phyloP scores from a whole-genome alignment of 2,888 invertebrate genomes.

The Drosophila rubida region DNA sequence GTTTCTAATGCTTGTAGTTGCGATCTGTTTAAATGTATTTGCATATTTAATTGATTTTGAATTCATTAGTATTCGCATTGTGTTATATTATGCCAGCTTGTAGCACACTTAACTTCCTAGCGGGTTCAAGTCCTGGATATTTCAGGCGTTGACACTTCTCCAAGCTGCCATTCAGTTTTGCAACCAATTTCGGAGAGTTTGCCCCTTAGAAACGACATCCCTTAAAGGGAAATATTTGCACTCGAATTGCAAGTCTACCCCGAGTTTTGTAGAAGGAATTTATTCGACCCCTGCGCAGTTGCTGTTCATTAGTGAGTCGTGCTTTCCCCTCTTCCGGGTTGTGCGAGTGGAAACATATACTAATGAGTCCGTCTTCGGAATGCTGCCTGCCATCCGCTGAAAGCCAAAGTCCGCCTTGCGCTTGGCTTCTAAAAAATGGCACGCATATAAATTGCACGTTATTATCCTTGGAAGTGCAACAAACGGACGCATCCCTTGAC shows the following conservation, averaged over 20 bases:
- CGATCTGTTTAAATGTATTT: no score
- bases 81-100: no score
- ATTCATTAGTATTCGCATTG: no score
- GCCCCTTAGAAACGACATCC: neutral
- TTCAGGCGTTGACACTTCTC: no score
- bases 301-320: slow-evolving; percentile 1
- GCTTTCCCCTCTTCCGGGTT: neutral
- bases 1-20: no score
- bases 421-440: slow-evolving; percentile 40
- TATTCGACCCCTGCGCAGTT: neutral
- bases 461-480: slow-evolving; percentile 54
- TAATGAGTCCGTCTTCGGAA: slow-evolving; percentile 33
- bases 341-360: slow-evolving; percentile 1
- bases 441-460: slow-evolving; percentile 74
- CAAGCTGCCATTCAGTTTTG: neutral
- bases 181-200: neutral
- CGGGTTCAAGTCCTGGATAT: neutral
- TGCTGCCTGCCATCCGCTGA: slow-evolving; percentile 9
- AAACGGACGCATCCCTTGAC: slow-evolving; percentile 58
- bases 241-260: slow-evolving; percentile 20
- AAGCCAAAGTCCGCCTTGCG: slow-evolving; percentile 8
- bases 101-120: neutral
- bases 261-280: slow-evolving; percentile 3
- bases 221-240: neutral
- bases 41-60: no score